A percentile compares a stretch with the other conserved stretches of the same genome.
Conservation (phyloP, 2,888 invertebrate species). For the Octodonta nipae region DNA sequence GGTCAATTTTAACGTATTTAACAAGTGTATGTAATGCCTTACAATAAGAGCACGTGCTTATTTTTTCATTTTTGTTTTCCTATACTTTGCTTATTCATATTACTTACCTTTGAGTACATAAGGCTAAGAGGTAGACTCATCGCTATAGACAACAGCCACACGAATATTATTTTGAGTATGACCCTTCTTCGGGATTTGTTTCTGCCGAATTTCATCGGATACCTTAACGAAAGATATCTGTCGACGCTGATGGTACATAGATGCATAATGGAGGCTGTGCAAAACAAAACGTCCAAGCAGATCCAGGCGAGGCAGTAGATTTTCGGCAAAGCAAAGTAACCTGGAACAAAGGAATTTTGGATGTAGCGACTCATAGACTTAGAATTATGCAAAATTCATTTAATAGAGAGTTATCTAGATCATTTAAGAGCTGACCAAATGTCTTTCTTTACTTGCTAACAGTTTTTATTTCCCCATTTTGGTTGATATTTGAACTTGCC, state of each 20-base stretch:
- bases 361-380: no score
- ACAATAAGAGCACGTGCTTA: no score
- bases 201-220: conserved; percentile 85
- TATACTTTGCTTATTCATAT: no score
- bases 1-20: no score
- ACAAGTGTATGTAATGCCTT: no score
- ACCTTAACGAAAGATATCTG: conserved; percentile 78
- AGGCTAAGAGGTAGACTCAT: conserved; percentile 82
- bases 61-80: no score
- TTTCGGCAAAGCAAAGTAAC: conserved; percentile 68
- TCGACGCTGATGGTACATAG: conserved; percentile 93
- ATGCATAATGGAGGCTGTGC: conserved; percentile 95
- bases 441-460: no score
- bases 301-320: conserved; percentile 88
- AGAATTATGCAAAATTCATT: no score
- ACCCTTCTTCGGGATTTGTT: conserved; percentile 77
- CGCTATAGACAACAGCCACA: conserved; percentile 84
- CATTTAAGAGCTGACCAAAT: no score
- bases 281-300: conserved; percentile 86
- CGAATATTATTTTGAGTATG: conserved; percentile 79
- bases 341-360: conserved; percentile 42
- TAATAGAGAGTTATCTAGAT: no score
- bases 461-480: no score
- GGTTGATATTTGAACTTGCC: no score
- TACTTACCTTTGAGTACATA: conserved; percentile 71